These are phyloP conservation scores for Chrysomallon squamiferum DNA, from an alignment of 1,140 invertebrate genomes.

Conservation along the genomic window DNA sequence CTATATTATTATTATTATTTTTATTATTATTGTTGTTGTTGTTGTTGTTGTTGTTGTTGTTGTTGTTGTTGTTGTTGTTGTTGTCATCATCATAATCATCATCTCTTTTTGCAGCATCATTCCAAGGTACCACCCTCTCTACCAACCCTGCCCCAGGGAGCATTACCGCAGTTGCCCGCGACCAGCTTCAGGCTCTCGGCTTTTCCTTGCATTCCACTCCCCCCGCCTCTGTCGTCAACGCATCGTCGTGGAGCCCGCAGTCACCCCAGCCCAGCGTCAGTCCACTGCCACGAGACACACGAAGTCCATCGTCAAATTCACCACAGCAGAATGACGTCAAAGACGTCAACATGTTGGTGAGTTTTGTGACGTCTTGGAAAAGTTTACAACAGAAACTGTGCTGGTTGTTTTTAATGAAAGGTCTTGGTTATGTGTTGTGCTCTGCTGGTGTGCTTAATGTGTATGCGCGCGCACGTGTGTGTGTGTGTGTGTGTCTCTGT, in stretches of 20 bases:
- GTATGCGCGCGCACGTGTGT: too few species aligned
- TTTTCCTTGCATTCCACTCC: constrained; percentile 27
- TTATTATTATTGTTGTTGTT: too few species aligned
- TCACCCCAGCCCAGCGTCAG: constrained; percentile 24
- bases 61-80: too few species aligned
- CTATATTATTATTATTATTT: too few species aligned
- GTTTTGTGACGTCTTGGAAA: too few species aligned
- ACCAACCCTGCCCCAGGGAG: constrained; percentile 22
- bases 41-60: too few species aligned
- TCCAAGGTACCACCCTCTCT: constrained; percentile 23
- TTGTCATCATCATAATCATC: too few species aligned
- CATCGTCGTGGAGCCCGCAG: constrained; percentile 32
- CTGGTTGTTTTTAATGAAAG: too few species aligned
- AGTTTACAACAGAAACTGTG: too few species aligned
- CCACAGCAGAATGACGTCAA: constrained; percentile 16
- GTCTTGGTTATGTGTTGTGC: too few species aligned
- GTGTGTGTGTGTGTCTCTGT: too few species aligned
- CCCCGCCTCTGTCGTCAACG: constrained; percentile 14
- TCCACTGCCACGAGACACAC: constrained; percentile 15
- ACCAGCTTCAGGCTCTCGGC: constrained; percentile 16
- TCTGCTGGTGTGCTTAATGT: too few species aligned
- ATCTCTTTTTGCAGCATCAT: constrained; percentile 33
- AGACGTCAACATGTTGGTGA: neutral
- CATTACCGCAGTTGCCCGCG: constrained; percentile 26
- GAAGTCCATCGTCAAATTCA: constrained; percentile 21